Base-by-base conservation (phyloP, 2,113 vertebrate genomes). In the Vicugna pacos region DNA sequence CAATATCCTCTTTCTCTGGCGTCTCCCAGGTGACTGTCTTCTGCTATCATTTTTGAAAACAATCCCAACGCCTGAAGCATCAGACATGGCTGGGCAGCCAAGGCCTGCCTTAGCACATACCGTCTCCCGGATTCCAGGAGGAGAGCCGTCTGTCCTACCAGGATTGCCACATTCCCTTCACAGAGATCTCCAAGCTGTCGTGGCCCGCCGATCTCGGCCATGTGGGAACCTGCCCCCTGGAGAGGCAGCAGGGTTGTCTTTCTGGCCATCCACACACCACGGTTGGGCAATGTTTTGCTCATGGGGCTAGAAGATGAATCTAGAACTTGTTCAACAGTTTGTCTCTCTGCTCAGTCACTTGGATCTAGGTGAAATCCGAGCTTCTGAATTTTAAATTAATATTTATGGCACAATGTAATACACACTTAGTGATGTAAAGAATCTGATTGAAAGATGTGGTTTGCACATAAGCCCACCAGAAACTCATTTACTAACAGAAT, bases 401-500 rank as follows among this genome's bases (percentile, higher is more conserved):
- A 98, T 98, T 98, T 98, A 98, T 97, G 92, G 73, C 93, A 83
- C 62, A 96, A 89, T 97, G 98, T 98, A 98, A 98, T 98, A 96
- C 93, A 98, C 92, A 80, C 97, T 98, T 98, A 97, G 97, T 97
- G 92, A 98, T 93, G 91, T 97, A 97, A 98, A 65, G 38, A 94
- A 98, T 95, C 92, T 98, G 91, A 77, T 97, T 98, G 97, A 98
- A 98, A 98, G 98, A 98, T 98, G 97, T 64, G 38, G 97, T 98
- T 97, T 97, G 90, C 92, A 91, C 95, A 84, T 98, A 98, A 97
- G 97, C 86, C 90, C 69, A 96, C 97, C 96, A 98, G 97, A 98
- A 98, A 98, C 75, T 98, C 98, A 97, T 98, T 98, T 98, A 98
- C 98, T 98, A 98, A 98, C 89, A 97, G 98, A 98, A 98, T 98